Evolutionary conservation across 2,888 invertebrate genomes (phyloP), one percentile per base, ranked within the genome.

Genomic region (Norana najaformis): DNA sequence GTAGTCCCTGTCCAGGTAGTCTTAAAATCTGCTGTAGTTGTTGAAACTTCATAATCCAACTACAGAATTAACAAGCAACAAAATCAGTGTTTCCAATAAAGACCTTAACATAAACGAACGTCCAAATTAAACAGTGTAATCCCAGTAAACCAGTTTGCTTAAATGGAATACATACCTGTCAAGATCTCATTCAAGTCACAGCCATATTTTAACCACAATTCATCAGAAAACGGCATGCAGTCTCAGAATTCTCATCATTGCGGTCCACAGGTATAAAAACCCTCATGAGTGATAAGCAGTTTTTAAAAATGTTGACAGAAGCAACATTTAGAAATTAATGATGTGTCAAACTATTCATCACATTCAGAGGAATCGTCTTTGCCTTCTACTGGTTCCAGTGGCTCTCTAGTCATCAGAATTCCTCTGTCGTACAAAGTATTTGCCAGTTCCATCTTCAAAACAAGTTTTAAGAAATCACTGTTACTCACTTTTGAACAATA

Each of bases 381-480:
- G 23, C 85, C 85, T 85, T 85, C 85, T 20, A 85, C 34, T 85
- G 85, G 85, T 37, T 85, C 85, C 85, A 95, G 92, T 0, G 96
- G 96, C 92, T 95, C 95, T 92, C 96, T 96, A 5, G 97, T 97
- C 95, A 97, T 96, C 18, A 98, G 94, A 18, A 98, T 95, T 0
- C 97, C 97, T 92, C 96, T 96, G 93, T 97, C 97, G 97, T 98
- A 98, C 90, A 98, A 95, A 89, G 97, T 96, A 90, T 96, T 96
- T 6, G 96, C 97, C 90, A 97, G 93, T 93, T 96, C 96, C 90
- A 96, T 93, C 96, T 96, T 8, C 69, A 93, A 92, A 94, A 89
- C 95, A 94, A 47, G 90, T 23, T 89, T n/a, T 88, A 90, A 91
- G 38, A 38, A 39, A 8, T 30, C 53, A 30, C 34, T 41, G 39